phyloP scores from a whole-genome alignment of 1,140 invertebrate genomes.

The Cylas formicarius region DNA sequence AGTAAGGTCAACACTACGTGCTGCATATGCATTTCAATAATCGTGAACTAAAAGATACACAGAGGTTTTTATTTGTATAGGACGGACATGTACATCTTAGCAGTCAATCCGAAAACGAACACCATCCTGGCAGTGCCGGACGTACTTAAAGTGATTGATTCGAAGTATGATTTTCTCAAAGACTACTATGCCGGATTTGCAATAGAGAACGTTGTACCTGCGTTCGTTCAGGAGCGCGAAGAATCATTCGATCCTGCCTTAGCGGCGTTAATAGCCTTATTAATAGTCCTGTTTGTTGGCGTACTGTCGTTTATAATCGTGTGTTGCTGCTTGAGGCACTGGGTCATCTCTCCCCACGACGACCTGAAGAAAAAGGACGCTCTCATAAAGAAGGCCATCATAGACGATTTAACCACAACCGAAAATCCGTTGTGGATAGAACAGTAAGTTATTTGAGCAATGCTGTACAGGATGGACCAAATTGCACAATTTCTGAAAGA shows the following conservation, averaged over 20 bases:
- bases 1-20: no score
- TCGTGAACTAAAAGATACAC: neutral
- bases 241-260: constrained; percentile 80
- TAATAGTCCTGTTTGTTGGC: constrained; percentile 80
- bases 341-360: constrained; percentile 58
- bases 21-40: no score
- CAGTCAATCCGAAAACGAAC: constrained; percentile 66
- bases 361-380: constrained; percentile 67
- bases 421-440: constrained; percentile 92
- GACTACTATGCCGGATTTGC: constrained; percentile 69
- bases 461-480: no score
- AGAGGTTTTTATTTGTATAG: constrained; percentile 47
- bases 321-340: constrained; percentile 82
- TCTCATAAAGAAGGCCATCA: constrained; percentile 72
- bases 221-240: constrained; percentile 51
- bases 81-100: constrained; percentile 83
- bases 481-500: no score
- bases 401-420: constrained; percentile 78
- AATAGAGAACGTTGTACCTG: constrained; percentile 74
- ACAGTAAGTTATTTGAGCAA: constrained; percentile 69
- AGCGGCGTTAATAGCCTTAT: constrained; percentile 74
- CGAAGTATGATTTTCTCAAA: constrained; percentile 76
- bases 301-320: constrained; percentile 80
- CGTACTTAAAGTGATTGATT: constrained; percentile 76
- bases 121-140: constrained; percentile 71